phyloP scores from a whole-genome alignment of 2,113 vertebrate species.

The Pterocles orientalis region DNA sequence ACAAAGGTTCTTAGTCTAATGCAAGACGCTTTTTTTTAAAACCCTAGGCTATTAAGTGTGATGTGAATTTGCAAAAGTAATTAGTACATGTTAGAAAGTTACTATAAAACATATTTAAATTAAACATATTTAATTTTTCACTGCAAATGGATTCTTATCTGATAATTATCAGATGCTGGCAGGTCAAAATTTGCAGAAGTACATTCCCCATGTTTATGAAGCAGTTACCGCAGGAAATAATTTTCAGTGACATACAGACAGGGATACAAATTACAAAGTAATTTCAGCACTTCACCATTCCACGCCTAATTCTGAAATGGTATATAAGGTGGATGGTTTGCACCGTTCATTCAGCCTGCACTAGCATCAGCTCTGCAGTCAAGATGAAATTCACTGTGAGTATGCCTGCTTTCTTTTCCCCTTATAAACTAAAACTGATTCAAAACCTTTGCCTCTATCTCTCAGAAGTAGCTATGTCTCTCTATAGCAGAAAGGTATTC shows the following conservation, averaged over 20 bases:
- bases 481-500: background rate
- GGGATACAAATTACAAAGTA: background rate
- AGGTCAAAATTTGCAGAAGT: background rate
- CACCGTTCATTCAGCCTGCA: background rate
- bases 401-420: background rate
- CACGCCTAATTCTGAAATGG: background rate
- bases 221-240: background rate
- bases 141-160: background rate
- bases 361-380: constrained; percentile 4
- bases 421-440: background rate
- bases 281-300: background rate
- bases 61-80: background rate
- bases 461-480: background rate
- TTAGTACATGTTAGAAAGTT: background rate
- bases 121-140: background rate
- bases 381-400: constrained; percentile 44
- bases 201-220: background rate
- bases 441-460: background rate
- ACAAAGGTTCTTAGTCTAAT: background rate
- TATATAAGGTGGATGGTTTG: background rate
- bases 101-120: background rate
- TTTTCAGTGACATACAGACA: background rate
- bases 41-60: background rate
- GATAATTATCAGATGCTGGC: background rate
- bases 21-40: background rate